These are phyloP conservation scores for Indicator indicator DNA, from an alignment of 2,113 vertebrate species.

Conservation along the genomic window DNA sequence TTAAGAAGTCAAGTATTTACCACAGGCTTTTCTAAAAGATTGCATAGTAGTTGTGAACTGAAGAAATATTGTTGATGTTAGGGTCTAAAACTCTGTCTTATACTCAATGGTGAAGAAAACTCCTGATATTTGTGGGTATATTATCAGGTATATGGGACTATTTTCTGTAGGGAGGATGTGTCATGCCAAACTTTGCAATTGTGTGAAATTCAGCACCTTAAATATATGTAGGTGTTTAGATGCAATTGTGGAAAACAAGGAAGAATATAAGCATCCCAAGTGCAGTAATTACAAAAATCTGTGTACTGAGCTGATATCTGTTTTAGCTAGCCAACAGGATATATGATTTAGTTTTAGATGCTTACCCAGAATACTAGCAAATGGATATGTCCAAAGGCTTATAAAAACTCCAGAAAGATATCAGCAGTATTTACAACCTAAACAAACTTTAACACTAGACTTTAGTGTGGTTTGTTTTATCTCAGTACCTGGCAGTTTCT, in stretches of 20 bases:
- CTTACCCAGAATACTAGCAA: neutral
- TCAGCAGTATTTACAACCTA: neutral
- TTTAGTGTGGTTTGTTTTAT: neutral
- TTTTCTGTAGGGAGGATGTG: neutral
- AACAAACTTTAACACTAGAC: neutral
- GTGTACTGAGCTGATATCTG: neutral
- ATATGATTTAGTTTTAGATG: neutral
- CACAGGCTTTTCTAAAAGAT: neutral
- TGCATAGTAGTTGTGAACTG: neutral
- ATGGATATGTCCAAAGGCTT: neutral
- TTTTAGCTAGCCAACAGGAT: neutral
- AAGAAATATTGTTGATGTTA: neutral
- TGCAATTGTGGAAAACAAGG: neutral
- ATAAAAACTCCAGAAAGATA: neutral
- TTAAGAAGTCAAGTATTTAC: neutral
- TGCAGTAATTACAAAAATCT: neutral
- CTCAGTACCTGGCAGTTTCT: neutral
- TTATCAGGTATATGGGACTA: neutral
- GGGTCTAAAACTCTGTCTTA: neutral
- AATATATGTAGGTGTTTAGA: neutral
- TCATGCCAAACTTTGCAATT: neutral
- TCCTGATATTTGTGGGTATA: neutral
- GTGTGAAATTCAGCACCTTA: neutral
- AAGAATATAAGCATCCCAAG: neutral
- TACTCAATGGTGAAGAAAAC: neutral